Evolutionary conservation across 2,888 invertebrate species (phyloP).

Genomic region (Pterostichus niger): DNA sequence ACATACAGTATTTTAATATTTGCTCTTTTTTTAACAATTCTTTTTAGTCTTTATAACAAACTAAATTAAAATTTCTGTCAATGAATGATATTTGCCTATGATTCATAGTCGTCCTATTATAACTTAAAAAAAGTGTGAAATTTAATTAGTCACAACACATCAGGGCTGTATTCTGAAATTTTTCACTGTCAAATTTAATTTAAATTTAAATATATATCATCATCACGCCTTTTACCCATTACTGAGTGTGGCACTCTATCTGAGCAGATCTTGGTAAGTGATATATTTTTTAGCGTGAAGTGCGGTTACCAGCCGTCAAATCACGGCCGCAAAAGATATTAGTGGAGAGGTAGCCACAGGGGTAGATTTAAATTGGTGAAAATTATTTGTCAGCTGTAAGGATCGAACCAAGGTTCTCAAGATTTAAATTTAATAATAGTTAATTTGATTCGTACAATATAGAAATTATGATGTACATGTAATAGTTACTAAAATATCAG

Average conservation of each 20-base stretch:
- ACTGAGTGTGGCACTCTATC: no score
- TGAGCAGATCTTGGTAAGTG: no score
- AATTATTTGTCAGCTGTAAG: no score
- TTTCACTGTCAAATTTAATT: not conserved
- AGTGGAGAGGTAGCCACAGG: no score
- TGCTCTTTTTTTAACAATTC: not conserved
- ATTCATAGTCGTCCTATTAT: conserved; percentile 2
- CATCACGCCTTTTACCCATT: no score
- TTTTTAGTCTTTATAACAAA: not conserved
- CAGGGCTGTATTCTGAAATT: conserved; percentile 9
- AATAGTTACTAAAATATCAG: conserved; percentile 37
- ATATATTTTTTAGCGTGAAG: no score
- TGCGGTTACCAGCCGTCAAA: no score
- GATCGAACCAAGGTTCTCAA: no score
- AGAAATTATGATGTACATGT: not conserved
- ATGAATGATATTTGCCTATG: conserved; percentile 17
- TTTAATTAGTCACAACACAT: conserved; percentile 8
- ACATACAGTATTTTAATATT: no score
- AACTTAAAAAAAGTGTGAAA: conserved; percentile 29
- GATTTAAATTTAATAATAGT: not conserved
- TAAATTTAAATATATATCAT: not conserved
- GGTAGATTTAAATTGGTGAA: no score
- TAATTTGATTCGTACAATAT: no score
- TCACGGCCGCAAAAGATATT: no score
- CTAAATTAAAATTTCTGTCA: conserved; percentile 1